Evolutionary conservation across 2,888 invertebrate species (phyloP).

Genomic region (Cataglyphis altisquamis): DNA sequence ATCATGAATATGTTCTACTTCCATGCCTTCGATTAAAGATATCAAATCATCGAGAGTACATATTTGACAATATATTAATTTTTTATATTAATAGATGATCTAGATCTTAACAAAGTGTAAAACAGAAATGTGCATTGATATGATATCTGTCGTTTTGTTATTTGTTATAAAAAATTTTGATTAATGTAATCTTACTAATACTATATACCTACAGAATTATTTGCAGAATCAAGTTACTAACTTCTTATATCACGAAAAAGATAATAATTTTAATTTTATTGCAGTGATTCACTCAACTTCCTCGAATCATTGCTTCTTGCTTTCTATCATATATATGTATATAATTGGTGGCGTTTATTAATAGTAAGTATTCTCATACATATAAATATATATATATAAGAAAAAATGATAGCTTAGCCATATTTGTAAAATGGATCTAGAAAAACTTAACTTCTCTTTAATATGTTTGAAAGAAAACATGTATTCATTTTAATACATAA

Average conservation of each 20-base stretch:
- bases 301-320: background rate
- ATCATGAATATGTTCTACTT: constrained; percentile 23
- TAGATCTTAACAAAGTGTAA: background rate
- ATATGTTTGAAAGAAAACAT: background rate
- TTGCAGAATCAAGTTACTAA: background rate
- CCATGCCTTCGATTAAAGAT: background rate
- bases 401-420: background rate
- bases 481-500: background rate
- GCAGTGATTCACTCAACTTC: background rate
- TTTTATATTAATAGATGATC: constrained; percentile 1
- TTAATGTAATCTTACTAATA: background rate
- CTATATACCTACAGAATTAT: background rate
- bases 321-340: background rate
- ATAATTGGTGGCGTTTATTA: background rate
- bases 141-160: constrained; percentile 3
- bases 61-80: constrained; percentile 13
- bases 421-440: background rate
- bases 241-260: background rate
- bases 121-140: background rate
- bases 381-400: background rate
- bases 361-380: background rate
- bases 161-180: background rate
- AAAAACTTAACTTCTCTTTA: background rate
- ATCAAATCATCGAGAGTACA: constrained; percentile 8
- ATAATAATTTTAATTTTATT: constrained; percentile 24